Evolutionary conservation across 2,888 invertebrate species (phyloP).

Genomic region (Aromia moschata): DNA sequence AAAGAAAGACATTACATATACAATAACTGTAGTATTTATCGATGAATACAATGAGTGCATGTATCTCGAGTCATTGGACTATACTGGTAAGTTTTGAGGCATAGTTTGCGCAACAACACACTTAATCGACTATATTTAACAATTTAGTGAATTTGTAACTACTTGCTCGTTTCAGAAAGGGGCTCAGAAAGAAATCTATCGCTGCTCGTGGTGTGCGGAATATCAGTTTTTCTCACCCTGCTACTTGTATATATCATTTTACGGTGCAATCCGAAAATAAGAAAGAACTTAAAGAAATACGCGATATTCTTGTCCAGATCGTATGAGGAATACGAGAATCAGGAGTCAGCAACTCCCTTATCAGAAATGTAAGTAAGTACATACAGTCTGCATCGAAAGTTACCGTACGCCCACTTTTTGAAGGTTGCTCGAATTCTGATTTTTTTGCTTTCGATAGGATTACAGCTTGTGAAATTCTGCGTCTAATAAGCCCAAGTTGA

Average conservation of each 20-base stretch:
- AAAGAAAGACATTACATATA: slow-evolving; percentile 29
- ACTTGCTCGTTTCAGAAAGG: background rate
- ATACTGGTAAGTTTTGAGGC: slow-evolving; percentile 28
- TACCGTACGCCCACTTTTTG: no score
- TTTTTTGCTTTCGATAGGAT: no score
- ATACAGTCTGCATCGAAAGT: no score
- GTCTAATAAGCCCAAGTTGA: no score
- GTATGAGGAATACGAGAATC: slow-evolving; percentile 8
- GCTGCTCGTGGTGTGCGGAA: background rate
- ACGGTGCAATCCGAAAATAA: slow-evolving; percentile 12
- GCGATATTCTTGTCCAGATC: slow-evolving; percentile 8
- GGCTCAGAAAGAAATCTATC: background rate
- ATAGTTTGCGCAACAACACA: no score
- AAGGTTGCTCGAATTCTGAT: no score
- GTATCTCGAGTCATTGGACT: slow-evolving; percentile 26
- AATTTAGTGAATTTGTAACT: background rate
- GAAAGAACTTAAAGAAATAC: slow-evolving; percentile 16
- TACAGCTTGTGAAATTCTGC: no score
- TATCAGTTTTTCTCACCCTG: background rate
- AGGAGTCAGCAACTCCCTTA: slow-evolving; percentile 10
- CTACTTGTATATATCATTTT: slow-evolving; percentile 7
- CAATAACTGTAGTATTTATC: slow-evolving; percentile 30
- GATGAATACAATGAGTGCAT: slow-evolving; percentile 32
- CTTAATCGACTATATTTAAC: no score
- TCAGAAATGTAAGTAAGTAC: slow-evolving; percentile 23